Evolutionary conservation across 1,140 invertebrate genomes (phyloP).

Genomic region (Drosophila leontia): DNA sequence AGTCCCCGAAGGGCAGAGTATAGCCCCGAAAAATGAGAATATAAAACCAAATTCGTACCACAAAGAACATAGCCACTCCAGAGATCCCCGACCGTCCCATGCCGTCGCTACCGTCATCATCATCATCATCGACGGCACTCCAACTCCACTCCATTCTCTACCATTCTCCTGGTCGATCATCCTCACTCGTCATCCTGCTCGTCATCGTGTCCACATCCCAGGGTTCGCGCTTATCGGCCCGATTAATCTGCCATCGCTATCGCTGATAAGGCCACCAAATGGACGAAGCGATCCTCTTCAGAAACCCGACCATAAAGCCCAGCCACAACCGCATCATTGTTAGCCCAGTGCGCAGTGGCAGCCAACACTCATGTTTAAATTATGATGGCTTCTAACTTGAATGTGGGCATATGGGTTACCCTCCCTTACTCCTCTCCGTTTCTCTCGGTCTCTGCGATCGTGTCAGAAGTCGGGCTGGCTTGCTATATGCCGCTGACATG

Average conservation of each 20-base stretch:
- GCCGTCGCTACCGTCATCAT: constrained; percentile 73
- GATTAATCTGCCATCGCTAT: constrained; percentile 78
- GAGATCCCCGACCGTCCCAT: constrained; percentile 1
- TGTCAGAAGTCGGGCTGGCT: constrained; percentile 54
- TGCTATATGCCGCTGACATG: constrained; percentile 37
- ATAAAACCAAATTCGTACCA: constrained; percentile 30
- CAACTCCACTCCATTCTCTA: constrained; percentile 19
- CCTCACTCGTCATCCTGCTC: constrained; percentile 62
- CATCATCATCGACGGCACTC: constrained; percentile 52
- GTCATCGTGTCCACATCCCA: constrained; percentile 49
- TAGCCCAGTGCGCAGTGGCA: constrained; percentile 71
- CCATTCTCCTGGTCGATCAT: constrained; percentile 70
- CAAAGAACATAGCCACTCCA: constrained; percentile 43
- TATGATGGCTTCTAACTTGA: constrained; percentile 81
- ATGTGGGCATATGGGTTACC: constrained; percentile 55
- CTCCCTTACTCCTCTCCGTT: not conserved
- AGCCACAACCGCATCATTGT: constrained; percentile 60
- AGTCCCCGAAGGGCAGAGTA: constrained; percentile 46
- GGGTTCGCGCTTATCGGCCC: constrained; percentile 62
- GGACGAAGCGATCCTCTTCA: constrained; percentile 57
- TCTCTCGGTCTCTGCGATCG: constrained; percentile 13
- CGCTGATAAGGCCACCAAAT: constrained; percentile 70
- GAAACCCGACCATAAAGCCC: constrained; percentile 24
- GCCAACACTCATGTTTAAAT: constrained; percentile 82
- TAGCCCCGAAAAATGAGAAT: constrained; percentile 44